Conservation (phyloP, 2,113 vertebrate species). For the Bombycilla garrulus region DNA sequence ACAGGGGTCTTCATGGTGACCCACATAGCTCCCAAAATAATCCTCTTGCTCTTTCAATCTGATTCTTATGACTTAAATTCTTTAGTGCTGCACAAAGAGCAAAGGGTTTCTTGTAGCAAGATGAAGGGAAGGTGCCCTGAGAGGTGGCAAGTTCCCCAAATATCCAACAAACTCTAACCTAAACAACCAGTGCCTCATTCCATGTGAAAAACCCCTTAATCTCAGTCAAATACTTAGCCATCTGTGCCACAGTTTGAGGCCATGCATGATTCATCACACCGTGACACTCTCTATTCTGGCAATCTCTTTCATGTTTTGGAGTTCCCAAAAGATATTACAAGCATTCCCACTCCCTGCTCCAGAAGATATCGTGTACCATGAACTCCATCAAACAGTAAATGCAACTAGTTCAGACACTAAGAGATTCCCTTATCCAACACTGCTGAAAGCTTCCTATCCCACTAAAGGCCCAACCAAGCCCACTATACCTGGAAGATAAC, state of each 20-base stretch:
- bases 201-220: background rate
- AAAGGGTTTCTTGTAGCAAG: background rate
- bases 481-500: background rate
- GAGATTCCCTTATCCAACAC: background rate
- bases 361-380: background rate
- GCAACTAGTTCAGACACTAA: background rate
- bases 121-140: background rate
- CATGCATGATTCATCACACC: background rate
- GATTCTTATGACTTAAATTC: background rate
- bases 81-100: background rate
- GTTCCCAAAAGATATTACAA: background rate
- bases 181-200: background rate
- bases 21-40: background rate
- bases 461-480: background rate
- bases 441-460: background rate
- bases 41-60: background rate
- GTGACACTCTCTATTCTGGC: background rate
- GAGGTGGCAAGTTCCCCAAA: background rate
- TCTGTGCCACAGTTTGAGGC: background rate
- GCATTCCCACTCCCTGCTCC: background rate
- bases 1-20: background rate
- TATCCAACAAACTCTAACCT: background rate
- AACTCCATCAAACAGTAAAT: background rate
- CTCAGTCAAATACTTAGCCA: background rate
- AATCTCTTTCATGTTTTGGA: background rate